These are phyloP conservation scores for Hirundichthys speculiger DNA, from an alignment of 2,113 vertebrate genomes.

Conservation along the genomic window DNA sequence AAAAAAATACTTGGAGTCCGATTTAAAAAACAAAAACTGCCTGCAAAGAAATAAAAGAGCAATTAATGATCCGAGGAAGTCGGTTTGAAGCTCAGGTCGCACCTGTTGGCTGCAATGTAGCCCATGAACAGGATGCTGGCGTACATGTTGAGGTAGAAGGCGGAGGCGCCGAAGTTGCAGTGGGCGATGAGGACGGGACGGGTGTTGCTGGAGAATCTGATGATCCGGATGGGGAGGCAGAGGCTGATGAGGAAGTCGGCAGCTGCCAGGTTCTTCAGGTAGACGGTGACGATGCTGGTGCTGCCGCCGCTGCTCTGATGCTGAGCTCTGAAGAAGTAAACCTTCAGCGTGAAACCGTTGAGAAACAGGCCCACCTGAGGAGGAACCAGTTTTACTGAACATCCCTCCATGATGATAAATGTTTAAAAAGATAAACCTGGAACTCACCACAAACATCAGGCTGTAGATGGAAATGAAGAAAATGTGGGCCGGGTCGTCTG, in stretches of 20 bases:
- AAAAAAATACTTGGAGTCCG: no score
- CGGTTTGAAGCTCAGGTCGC: constrained; percentile 20
- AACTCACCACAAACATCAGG: constrained; percentile 64
- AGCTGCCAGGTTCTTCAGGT: constrained; percentile 77
- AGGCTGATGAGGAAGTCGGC: constrained; percentile 78
- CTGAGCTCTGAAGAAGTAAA: constrained; percentile 68
- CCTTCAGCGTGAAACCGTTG: constrained; percentile 73
- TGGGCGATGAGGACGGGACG: constrained; percentile 35
- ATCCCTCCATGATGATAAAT: no score
- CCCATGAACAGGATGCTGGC: constrained; percentile 83
- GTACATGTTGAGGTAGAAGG: constrained; percentile 82
- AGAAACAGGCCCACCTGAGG: constrained; percentile 64
- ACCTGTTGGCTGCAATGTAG: constrained; percentile 79
- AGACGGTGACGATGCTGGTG: constrained; percentile 72
- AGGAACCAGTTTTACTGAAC: no score
- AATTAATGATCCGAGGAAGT: no score
- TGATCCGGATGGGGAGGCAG: constrained; percentile 69
- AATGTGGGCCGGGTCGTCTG: constrained; percentile 10
- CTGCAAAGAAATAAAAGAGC: no score
- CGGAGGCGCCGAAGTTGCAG: constrained; percentile 66
- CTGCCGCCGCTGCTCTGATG: constrained; percentile 33
- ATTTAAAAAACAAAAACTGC: no score
- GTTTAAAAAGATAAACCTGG: accelerated
- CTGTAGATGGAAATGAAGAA: constrained; percentile 64
- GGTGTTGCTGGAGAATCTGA: constrained; percentile 45